A percentile compares a stretch with the other conserved stretches of the same genome.
phyloP scores from a whole-genome alignment of 2,113 vertebrate genomes.

The Phrynosoma platyrhinos region DNA sequence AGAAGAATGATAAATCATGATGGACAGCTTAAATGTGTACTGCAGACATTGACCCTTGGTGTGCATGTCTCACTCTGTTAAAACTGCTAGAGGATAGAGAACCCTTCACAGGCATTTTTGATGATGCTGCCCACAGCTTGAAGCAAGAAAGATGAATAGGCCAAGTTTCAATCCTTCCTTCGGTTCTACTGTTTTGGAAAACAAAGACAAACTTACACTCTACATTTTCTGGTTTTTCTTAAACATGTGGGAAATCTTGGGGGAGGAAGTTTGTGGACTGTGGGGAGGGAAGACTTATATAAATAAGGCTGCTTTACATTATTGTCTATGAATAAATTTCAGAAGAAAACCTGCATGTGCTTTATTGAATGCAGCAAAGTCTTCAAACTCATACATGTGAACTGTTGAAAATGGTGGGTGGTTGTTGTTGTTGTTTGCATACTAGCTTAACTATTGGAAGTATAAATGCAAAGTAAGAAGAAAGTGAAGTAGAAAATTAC shows the following conservation, averaged over 20 bases:
- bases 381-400: too few species aligned
- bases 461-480: too few species aligned
- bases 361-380: too few species aligned
- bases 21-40: neutral
- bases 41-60: neutral
- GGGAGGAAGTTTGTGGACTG: too few species aligned
- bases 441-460: too few species aligned
- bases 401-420: too few species aligned
- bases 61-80: neutral
- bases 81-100: neutral
- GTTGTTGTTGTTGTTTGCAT: too few species aligned
- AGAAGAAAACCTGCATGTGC: too few species aligned
- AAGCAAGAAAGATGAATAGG: neutral
- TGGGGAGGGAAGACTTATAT: neutral
- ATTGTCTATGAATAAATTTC: too few species aligned
- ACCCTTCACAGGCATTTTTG: neutral
- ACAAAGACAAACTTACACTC: neutral
- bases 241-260: too few species aligned
- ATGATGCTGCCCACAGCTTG: neutral
- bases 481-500: too few species aligned
- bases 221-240: too few species aligned
- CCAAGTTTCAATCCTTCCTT: neutral
- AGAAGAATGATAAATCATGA: neutral
- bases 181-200: neutral
- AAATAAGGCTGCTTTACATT: neutral